These are phyloP conservation scores for Lymantria monacha DNA, from an alignment of 2,888 invertebrate genomes.

Conservation along the genomic window DNA sequence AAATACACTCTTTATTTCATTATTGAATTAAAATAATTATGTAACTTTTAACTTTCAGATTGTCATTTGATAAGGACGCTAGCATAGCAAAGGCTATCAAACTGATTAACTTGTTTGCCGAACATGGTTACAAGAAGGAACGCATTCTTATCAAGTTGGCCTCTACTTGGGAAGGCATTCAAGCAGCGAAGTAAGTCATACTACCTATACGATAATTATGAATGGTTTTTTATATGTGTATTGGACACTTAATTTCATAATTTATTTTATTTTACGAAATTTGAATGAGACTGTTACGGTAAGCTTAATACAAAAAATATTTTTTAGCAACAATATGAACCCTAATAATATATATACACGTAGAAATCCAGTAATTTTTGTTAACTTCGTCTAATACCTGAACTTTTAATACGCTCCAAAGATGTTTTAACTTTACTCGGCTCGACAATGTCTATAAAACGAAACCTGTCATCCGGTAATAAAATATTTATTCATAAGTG, in stretches of 20 bases:
- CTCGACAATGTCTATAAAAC: background rate
- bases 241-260: background rate
- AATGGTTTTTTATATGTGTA: background rate
- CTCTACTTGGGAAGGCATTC: slow-evolving; percentile 99
- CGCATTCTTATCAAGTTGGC: slow-evolving; percentile 98
- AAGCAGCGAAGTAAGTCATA: slow-evolving; percentile 92
- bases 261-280: too few species aligned
- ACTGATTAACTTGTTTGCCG: slow-evolving; percentile 94
- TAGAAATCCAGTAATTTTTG: too few species aligned
- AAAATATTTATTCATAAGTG: background rate
- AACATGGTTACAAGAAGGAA: slow-evolving; percentile 94
- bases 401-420: too few species aligned
- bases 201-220: background rate
- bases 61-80: slow-evolving; percentile 96
- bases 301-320: too few species aligned
- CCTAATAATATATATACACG: too few species aligned
- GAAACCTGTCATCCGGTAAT: background rate
- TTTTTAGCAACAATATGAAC: too few species aligned
- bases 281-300: background rate
- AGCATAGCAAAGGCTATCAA: slow-evolving; percentile 95
- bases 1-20: background rate
- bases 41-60: slow-evolving; percentile 74
- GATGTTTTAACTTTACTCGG: background rate
- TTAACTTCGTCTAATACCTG: too few species aligned
- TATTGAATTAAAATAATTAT: background rate